Conservation (phyloP, 2,113 vertebrate species). For the Micromys minutus region DNA sequence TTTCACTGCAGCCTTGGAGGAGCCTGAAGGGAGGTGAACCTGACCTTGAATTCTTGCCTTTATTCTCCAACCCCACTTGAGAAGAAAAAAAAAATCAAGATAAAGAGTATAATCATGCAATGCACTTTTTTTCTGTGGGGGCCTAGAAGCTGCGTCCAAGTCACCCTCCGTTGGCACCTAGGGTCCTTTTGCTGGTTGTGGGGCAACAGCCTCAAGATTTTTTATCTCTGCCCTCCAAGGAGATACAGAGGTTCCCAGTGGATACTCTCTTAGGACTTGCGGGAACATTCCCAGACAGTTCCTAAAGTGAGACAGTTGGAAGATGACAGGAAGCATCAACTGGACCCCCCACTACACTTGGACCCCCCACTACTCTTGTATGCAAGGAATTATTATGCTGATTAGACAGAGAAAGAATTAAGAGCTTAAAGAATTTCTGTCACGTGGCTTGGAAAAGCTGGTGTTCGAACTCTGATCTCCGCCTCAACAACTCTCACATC, state of each 20-base stretch:
- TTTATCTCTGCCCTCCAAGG: neutral
- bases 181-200: neutral
- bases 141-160: neutral
- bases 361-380: neutral
- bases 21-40: constrained; percentile 82
- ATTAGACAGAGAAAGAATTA: neutral
- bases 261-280: neutral
- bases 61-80: constrained; percentile 2
- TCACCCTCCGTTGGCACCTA: neutral
- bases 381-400: neutral
- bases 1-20: constrained; percentile 78
- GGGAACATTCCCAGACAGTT: neutral
- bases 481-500: neutral
- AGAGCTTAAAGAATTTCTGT: neutral
- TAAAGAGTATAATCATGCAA: constrained; percentile 75
- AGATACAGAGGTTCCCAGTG: neutral
- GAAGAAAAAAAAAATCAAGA: constrained; percentile 55
- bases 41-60: constrained; percentile 82
- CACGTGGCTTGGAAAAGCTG: neutral
- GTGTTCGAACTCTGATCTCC: neutral
- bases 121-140: constrained; percentile 41
- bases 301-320: too few relatives aligned
- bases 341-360: neutral
- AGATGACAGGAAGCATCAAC: neutral
- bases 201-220: neutral